Evolutionary conservation across 1,140 invertebrate species (phyloP).

Genomic region (Octopus sinensis): DNA sequence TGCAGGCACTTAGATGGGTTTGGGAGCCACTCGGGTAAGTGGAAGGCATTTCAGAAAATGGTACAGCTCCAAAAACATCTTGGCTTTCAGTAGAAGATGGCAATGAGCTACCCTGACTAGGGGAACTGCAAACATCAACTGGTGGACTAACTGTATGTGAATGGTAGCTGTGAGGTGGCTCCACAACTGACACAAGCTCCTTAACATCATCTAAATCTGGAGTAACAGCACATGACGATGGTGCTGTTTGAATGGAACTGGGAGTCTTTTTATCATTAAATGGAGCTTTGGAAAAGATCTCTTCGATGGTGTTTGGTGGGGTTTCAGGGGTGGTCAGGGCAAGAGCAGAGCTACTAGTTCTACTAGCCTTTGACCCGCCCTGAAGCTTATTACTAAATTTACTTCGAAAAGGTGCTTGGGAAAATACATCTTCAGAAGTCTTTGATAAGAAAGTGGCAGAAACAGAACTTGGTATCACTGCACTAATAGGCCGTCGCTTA

Average conservation of each 20-base stretch:
- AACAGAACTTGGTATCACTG: slow-evolving; percentile 13
- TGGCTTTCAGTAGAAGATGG: slow-evolving; percentile 29
- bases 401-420: slow-evolving; percentile 40
- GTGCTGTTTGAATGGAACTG: slow-evolving; percentile 50
- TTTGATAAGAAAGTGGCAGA: slow-evolving; percentile 20
- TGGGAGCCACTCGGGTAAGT: not conserved
- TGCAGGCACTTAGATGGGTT: not conserved
- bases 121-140: slow-evolving; percentile 9
- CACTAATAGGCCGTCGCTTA: slow-evolving; percentile 38
- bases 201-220: slow-evolving; percentile 28
- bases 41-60: slow-evolving; percentile 55
- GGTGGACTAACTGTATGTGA: slow-evolving; percentile 20
- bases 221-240: slow-evolving; percentile 37
- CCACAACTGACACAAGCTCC: slow-evolving; percentile 25
- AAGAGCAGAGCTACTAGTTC: slow-evolving; percentile 14
- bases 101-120: slow-evolving; percentile 1
- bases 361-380: not conserved
- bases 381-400: slow-evolving; percentile 21
- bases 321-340: slow-evolving; percentile 19
- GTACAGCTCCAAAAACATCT: slow-evolving; percentile 67
- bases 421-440: slow-evolving; percentile 34
- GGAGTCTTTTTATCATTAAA: slow-evolving; percentile 59
- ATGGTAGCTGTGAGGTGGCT: slow-evolving; percentile 4
- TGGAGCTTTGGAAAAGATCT: slow-evolving; percentile 74
- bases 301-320: slow-evolving; percentile 39